A percentile compares a stretch with the other conserved stretches of the same genome.
These are phyloP conservation scores for Isoperla grammatica DNA, from an alignment of 2,888 invertebrate genomes.

Conservation along the genomic window DNA sequence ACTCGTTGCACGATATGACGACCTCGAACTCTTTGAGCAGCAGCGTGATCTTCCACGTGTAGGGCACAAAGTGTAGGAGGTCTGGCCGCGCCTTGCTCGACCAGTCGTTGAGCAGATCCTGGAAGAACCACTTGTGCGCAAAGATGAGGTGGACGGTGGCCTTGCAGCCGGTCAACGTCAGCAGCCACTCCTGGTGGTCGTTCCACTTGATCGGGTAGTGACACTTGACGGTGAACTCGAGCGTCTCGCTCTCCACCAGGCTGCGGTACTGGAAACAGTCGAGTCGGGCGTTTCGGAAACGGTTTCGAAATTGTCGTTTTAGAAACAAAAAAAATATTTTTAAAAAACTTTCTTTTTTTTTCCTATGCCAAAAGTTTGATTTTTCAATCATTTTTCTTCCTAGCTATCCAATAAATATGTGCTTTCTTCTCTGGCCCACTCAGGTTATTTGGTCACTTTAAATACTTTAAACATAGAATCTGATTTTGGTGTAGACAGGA, in stretches of 20 bases:
- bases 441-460: background rate
- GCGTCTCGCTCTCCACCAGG: slow-evolving; percentile 88
- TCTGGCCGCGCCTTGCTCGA: slow-evolving; percentile 89
- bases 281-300: slow-evolving; percentile 15
- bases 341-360: no score
- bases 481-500: background rate
- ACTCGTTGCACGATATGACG: slow-evolving; percentile 88
- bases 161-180: slow-evolving; percentile 89
- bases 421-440: no score
- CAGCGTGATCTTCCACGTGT: slow-evolving; percentile 90
- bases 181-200: slow-evolving; percentile 91
- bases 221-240: slow-evolving; percentile 83
- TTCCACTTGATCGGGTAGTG: slow-evolving; percentile 95
- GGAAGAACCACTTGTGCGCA: slow-evolving; percentile 93
- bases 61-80: slow-evolving; percentile 91
- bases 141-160: slow-evolving; percentile 89
- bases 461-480: background rate
- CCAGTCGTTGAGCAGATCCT: slow-evolving; percentile 97
- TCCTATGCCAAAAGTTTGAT: no score
- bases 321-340: no score
- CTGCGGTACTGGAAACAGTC: slow-evolving; percentile 73
- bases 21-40: slow-evolving; percentile 93
- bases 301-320: slow-evolving; percentile 3
- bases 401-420: no score
- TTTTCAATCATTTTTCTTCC: no score